phyloP scores from a whole-genome alignment of 2,113 vertebrate species.

The Hippocampus barbouri region DNA sequence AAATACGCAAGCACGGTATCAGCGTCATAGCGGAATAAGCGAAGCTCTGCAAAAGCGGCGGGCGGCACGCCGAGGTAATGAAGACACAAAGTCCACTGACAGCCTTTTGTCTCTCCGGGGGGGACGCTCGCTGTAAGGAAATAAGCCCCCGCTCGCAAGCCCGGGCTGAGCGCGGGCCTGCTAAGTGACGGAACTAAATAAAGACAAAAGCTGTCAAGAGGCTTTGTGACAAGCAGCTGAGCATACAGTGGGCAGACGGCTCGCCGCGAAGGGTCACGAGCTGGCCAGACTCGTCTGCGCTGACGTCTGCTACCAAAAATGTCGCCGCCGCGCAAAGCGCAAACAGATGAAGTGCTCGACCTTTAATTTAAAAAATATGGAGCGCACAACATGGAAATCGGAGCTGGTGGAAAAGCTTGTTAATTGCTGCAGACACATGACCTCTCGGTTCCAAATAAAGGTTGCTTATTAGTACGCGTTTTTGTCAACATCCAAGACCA shows the following conservation, averaged over 20 bases:
- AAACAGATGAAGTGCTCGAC: constrained; percentile 5
- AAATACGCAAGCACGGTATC: not conserved
- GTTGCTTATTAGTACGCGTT: not conserved
- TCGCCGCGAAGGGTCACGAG: constrained; percentile 32
- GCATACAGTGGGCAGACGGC: constrained; percentile 39
- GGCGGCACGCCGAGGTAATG: constrained; percentile 16
- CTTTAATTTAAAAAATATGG: constrained; percentile 30
- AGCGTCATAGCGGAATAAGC: not conserved
- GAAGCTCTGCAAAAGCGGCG: not conserved
- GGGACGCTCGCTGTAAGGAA: constrained; percentile 39
- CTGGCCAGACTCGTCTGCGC: constrained; percentile 21
- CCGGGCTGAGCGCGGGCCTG: constrained; percentile 41
- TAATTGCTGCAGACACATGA: constrained; percentile 15
- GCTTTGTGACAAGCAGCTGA: constrained; percentile 64
- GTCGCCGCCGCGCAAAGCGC: not conserved
- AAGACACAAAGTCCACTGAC: constrained; percentile 30
- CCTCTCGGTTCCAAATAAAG: constrained; percentile 1
- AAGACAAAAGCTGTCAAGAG: constrained; percentile 64
- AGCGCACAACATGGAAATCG: constrained; percentile 10
- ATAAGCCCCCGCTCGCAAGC: constrained; percentile 50
- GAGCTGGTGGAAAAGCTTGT: constrained; percentile 1
- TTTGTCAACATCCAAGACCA: not conserved
- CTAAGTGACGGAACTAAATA: constrained; percentile 64
- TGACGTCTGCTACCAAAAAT: not conserved
- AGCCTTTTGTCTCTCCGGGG: constrained; percentile 47